A percentile compares a stretch with the other conserved stretches of the same genome.
These are phyloP conservation scores for Accipiter cooperii DNA, from an alignment of 2,113 vertebrate species.

Conservation along the genomic window DNA sequence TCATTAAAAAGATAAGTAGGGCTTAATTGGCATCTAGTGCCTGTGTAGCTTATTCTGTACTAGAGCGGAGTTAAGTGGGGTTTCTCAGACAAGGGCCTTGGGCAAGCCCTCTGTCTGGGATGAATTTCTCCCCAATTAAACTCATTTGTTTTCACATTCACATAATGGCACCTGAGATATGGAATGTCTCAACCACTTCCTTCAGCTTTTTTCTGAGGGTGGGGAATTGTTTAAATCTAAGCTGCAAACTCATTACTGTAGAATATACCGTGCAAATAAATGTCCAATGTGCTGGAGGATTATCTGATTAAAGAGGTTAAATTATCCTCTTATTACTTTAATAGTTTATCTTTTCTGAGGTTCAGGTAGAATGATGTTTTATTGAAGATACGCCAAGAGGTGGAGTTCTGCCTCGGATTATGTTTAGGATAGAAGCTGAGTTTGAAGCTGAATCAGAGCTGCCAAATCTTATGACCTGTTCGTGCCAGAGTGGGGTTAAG, in stretches of 20 bases:
- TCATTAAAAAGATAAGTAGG: constrained; percentile 57
- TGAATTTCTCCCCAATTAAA: constrained; percentile 69
- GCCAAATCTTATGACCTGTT: constrained; percentile 30
- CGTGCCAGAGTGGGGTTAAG: neutral
- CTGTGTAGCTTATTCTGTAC: constrained; percentile 12
- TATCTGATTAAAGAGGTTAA: constrained; percentile 69
- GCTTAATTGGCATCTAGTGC: constrained; percentile 50
- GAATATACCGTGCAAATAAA: constrained; percentile 39
- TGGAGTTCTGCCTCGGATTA: constrained; percentile 33
- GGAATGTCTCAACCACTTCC: constrained; percentile 70
- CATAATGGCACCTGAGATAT: constrained; percentile 68
- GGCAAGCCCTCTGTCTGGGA: constrained; percentile 60
- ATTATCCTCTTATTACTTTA: constrained; percentile 68
- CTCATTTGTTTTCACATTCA: constrained; percentile 63
- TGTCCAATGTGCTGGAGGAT: constrained; percentile 63
- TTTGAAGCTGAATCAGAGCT: neutral
- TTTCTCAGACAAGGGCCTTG: constrained; percentile 61
- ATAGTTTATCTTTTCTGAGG: constrained; percentile 69
- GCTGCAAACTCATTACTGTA: constrained; percentile 48
- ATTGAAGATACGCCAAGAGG: constrained; percentile 51
- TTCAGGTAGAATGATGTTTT: constrained; percentile 60
- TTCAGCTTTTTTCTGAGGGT: constrained; percentile 59
- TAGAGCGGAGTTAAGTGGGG: constrained; percentile 6
- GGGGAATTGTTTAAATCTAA: constrained; percentile 51
- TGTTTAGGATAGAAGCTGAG: neutral